These are phyloP conservation scores for Rhynchopsitta pachyrhyncha DNA, from an alignment of 2,113 vertebrate genomes.

Conservation along the genomic window DNA sequence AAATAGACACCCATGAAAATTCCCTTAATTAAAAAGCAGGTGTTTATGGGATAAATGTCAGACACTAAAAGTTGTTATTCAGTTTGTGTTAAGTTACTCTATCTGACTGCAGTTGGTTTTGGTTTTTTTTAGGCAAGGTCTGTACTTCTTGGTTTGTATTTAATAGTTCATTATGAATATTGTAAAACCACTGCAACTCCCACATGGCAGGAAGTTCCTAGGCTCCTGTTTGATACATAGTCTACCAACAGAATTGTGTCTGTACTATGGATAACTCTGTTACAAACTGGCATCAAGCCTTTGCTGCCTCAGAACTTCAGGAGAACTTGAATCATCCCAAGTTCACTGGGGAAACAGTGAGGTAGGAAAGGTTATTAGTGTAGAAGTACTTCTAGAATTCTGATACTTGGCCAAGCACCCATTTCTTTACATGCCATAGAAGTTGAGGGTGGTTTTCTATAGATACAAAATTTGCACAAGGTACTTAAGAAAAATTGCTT, in stretches of 20 bases:
- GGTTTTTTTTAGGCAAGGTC: neutral
- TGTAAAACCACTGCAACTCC: neutral
- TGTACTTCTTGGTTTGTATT: neutral
- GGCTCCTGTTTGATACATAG: accelerated
- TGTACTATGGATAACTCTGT: neutral
- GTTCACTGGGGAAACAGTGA: neutral
- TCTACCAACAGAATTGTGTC: neutral
- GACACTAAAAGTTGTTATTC: neutral
- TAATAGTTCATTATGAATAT: neutral
- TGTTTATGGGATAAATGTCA: neutral
- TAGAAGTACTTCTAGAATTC: neutral
- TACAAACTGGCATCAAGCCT: neutral
- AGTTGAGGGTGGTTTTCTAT: neutral
- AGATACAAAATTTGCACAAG: neutral
- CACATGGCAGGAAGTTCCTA: neutral
- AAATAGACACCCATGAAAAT: neutral
- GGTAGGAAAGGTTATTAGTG: neutral
- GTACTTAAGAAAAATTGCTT: neutral
- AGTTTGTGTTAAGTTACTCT: neutral
- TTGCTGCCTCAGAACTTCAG: neutral
- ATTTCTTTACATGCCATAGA: neutral
- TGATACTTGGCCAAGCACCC: neutral
- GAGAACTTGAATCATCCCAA: neutral
- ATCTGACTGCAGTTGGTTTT: neutral
- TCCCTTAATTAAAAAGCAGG: neutral